Evolutionary conservation across 2,888 invertebrate genomes (phyloP).

Genomic region (Platycheirus rosarum): DNA sequence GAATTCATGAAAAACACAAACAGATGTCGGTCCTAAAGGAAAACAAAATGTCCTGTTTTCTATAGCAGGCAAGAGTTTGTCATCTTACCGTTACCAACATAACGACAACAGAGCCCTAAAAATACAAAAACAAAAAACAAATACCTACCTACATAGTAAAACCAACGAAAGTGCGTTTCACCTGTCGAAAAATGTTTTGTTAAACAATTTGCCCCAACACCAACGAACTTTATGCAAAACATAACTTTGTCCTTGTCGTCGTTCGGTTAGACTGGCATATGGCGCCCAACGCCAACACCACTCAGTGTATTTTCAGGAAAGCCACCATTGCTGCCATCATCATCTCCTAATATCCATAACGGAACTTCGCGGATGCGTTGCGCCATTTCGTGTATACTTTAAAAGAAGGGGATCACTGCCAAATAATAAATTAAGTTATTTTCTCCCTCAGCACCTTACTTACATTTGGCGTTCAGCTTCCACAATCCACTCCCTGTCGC

Average conservation of each 20-base stretch:
- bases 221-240: conserved; percentile 36
- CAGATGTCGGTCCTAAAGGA: conserved; percentile 65
- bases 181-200: conserved; percentile 66
- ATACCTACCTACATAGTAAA: conserved; percentile 1
- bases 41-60: conserved; percentile 58
- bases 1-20: conserved; percentile 66
- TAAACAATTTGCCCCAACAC: conserved; percentile 56
- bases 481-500: background rate
- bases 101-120: conserved; percentile 5
- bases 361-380: conserved; percentile 63
- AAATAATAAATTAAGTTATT: conserved; percentile 70
- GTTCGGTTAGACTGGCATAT: conserved; percentile 57
- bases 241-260: conserved; percentile 52
- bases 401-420: conserved; percentile 59
- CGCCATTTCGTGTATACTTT: conserved; percentile 35
- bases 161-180: conserved; percentile 63
- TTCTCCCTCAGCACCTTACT: conserved; percentile 14
- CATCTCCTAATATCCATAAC: conserved; percentile 62
- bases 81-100: conserved; percentile 23
- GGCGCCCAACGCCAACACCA: conserved; percentile 45
- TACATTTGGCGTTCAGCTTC: background rate
- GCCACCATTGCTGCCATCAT: conserved; percentile 26
- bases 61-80: conserved; percentile 44
- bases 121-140: conserved; percentile 26
- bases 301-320: conserved; percentile 6